A percentile compares a stretch with the other conserved stretches of the same genome.
Evolutionary conservation across 1,140 invertebrate species (phyloP).

Genomic region (Campoletis sonorensis): DNA sequence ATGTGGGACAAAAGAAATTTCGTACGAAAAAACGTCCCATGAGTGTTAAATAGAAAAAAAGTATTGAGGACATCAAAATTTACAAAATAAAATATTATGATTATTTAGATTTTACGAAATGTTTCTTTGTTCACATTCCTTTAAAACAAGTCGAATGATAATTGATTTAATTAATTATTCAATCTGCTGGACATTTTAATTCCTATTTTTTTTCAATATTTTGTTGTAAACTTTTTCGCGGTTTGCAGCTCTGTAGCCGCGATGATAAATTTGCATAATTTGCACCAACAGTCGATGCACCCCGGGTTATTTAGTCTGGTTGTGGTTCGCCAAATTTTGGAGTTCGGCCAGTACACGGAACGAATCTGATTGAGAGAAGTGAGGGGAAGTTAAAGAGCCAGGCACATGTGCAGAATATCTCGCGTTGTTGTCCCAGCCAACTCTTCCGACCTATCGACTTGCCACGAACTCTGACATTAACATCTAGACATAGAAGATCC

Average conservation of each 20-base stretch:
- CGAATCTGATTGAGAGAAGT: background rate
- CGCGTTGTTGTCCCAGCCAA: constrained; percentile 30
- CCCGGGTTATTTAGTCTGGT: background rate
- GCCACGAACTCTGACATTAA: constrained; percentile 41
- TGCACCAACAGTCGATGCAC: constrained; percentile 15
- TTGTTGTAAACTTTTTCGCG: background rate
- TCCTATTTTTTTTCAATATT: too few relatives aligned
- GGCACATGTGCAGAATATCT: constrained; percentile 4
- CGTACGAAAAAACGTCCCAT: too few relatives aligned
- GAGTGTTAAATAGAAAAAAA: too few relatives aligned
- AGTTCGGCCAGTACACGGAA: background rate
- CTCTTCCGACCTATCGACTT: constrained; percentile 38
- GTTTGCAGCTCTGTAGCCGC: background rate
- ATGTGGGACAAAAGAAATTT: too few relatives aligned
- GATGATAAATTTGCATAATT: background rate
- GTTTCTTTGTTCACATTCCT: too few relatives aligned
- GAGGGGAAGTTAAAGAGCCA: background rate
- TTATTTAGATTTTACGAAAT: too few relatives aligned
- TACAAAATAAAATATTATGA: too few relatives aligned
- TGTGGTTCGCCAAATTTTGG: constrained; percentile 7
- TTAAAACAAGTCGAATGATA: too few relatives aligned
- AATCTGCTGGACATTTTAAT: too few relatives aligned
- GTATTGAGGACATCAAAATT: too few relatives aligned
- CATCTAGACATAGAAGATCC: constrained; percentile 40
- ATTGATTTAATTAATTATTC: too few relatives aligned